A percentile compares a stretch with the other conserved stretches of the same genome.
These are phyloP conservation scores for Megaceryle torquata DNA, from an alignment of 2,113 vertebrate genomes.

Conservation along the genomic window DNA sequence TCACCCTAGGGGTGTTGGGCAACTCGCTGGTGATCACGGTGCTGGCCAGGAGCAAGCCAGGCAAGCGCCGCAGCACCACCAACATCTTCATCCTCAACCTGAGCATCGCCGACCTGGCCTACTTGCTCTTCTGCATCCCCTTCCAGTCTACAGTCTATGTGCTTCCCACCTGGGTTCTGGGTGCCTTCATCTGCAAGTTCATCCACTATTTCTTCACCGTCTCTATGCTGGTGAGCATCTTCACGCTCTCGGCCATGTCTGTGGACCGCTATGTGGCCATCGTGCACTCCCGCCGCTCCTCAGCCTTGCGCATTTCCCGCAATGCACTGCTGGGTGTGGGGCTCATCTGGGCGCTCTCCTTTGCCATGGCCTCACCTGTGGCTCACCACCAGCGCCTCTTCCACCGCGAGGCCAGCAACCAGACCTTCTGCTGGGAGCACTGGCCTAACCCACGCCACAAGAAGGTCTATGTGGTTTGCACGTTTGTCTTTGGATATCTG, in stretches of 20 bases:
- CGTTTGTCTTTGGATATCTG: slow-evolving; percentile 92
- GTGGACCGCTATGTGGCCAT: slow-evolving; percentile 97
- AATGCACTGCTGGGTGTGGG: slow-evolving; percentile 86
- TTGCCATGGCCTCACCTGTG: slow-evolving; percentile 90
- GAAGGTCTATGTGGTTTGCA: slow-evolving; percentile 91
- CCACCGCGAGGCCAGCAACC: slow-evolving; percentile 72
- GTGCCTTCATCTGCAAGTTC: slow-evolving; percentile 94
- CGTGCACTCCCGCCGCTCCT: slow-evolving; percentile 92
- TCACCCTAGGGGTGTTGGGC: slow-evolving; percentile 89
- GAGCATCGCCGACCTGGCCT: slow-evolving; percentile 94
- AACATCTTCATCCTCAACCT: slow-evolving; percentile 96
- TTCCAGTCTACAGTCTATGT: slow-evolving; percentile 94
- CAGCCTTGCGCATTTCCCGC: slow-evolving; percentile 82
- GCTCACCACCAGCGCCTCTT: slow-evolving; percentile 90
- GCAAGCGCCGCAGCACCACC: slow-evolving; percentile 89
- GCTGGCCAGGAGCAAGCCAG: slow-evolving; percentile 85
- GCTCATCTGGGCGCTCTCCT: slow-evolving; percentile 89
- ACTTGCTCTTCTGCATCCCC: slow-evolving; percentile 94
- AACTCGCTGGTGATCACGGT: slow-evolving; percentile 96
- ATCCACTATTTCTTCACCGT: slow-evolving; percentile 95
- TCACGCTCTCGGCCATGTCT: slow-evolving; percentile 94
- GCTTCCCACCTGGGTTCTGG: slow-evolving; percentile 90
- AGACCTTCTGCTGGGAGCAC: slow-evolving; percentile 94
- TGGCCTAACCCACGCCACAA: slow-evolving; percentile 85
- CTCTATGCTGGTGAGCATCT: slow-evolving; percentile 97